phyloP scores from a whole-genome alignment of 2,888 invertebrate species.

The Eudasyphora cyanicolor region DNA sequence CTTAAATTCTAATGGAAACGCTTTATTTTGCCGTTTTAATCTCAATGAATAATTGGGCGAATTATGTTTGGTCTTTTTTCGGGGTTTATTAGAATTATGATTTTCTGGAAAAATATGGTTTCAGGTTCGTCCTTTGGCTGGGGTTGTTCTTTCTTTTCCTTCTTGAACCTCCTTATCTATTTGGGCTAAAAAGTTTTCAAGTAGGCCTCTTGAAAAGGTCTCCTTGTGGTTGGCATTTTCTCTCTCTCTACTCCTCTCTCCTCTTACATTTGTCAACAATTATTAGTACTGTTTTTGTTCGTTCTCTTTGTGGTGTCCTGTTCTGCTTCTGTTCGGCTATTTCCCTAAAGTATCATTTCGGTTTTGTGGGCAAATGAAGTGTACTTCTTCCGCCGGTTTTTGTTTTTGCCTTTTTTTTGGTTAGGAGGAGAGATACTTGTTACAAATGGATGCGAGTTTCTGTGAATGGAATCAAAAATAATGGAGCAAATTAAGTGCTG shows the following conservation, averaged over 20 bases:
- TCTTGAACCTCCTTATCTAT: slow-evolving; percentile 3
- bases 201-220: not conserved
- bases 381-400: not conserved
- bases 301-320: not conserved
- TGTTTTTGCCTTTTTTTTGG: too few species aligned
- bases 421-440: not conserved
- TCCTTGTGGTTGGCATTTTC: not conserved
- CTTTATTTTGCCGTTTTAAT: not conserved
- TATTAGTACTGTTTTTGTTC: not conserved
- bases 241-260: not conserved
- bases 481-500: slow-evolving; percentile 4
- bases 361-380: slow-evolving; percentile 21
- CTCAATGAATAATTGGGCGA: slow-evolving; percentile 25
- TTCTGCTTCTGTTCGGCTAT: not conserved
- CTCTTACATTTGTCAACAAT: slow-evolving; percentile 21
- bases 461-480: slow-evolving; percentile 24
- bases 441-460: not conserved
- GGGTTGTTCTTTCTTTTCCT: not conserved
- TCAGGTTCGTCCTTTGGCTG: not conserved
- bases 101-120: not conserved
- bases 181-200: slow-evolving; percentile 12
- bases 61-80: not conserved
- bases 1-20: not conserved
- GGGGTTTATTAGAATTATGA: not conserved
- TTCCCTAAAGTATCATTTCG: slow-evolving; percentile 57